phyloP scores from a whole-genome alignment of 2,888 invertebrate species.

The Bimastos eiseni region DNA sequence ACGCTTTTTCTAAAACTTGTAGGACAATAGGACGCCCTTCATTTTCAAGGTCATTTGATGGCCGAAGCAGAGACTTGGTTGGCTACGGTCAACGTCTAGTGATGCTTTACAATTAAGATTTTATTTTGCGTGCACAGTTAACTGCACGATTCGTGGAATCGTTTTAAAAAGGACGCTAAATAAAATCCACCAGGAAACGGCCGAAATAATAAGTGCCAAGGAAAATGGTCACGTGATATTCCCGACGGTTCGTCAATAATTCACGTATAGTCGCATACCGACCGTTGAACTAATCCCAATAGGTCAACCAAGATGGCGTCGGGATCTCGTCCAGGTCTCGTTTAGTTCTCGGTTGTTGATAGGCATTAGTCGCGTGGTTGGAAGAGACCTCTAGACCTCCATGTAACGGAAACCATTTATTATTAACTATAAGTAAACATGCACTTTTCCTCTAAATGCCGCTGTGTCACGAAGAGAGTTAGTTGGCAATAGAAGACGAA shows the following conservation, averaged over 20 bases:
- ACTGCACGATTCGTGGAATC: constrained; percentile 2
- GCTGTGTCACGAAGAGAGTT: no score
- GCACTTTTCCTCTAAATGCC: no score
- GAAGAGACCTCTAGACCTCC: not conserved
- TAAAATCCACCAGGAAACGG: not conserved
- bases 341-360: not conserved
- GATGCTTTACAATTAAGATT: not conserved
- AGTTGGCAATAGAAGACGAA: no score
- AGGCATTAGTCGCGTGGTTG: not conserved
- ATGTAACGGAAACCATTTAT: not conserved
- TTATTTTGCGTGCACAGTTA: not conserved
- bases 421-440: not conserved
- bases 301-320: not conserved
- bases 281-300: not conserved
- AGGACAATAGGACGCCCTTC: no score
- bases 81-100: not conserved
- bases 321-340: not conserved
- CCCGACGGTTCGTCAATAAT: not conserved
- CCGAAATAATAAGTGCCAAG: not conserved
- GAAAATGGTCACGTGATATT: not conserved
- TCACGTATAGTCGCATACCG: not conserved
- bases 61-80: not conserved
- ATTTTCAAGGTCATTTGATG: no score
- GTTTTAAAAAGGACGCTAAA: not conserved
- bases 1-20: no score